Evolutionary conservation across 2,888 invertebrate species (phyloP), one percentile per base, ranked within the genome.

Genomic region (Macrosoma leucophasiata): DNA sequence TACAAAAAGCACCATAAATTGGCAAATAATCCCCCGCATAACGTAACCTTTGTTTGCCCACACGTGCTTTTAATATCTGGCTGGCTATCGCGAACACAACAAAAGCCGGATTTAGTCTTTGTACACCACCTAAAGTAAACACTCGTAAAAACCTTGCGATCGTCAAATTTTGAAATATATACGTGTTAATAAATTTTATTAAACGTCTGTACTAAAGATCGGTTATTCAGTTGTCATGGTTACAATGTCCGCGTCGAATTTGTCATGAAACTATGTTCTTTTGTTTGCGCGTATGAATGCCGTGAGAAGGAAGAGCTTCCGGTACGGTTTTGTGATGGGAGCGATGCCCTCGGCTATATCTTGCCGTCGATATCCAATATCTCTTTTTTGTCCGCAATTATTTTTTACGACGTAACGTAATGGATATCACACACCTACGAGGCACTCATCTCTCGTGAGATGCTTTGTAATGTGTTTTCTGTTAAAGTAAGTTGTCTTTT

Each of bases 1-100:
- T 72, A 78, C 78, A 84, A 82, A 84, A 84, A 82, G 81, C 67
- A 68, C 78, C 72, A 84, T 82, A 82, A 84, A 84, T 84, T 82
- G 84, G 81, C 81, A 77, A 79, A 84, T 84, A 82, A 84, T 84
- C 84, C 76, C 71, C 84, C 82, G 77, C 82, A 84, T 81, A 82
- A 81, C 82, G 82, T 65, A 77, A 84, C 84, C 82, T 82, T 84
- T 84, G 84, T 84, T 76, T 79, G 84, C 78, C 78, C 84, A 82
- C 84, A 84, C 84, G 82, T 84, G 84, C 81, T 82, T 82, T 84
- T 82, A 81, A 84, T 81, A 76, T 77, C 70, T 67, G 63, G 62
- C 66, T 58, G 54, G 57, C 39, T n/a, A 48, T 61, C 57, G 55
- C 55, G 53, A 48, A 36, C 33, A 62, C 63, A 63, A 77, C 81